Conservation (phyloP, 2,888 invertebrate genomes). For the Zygogramma bicolorata region DNA sequence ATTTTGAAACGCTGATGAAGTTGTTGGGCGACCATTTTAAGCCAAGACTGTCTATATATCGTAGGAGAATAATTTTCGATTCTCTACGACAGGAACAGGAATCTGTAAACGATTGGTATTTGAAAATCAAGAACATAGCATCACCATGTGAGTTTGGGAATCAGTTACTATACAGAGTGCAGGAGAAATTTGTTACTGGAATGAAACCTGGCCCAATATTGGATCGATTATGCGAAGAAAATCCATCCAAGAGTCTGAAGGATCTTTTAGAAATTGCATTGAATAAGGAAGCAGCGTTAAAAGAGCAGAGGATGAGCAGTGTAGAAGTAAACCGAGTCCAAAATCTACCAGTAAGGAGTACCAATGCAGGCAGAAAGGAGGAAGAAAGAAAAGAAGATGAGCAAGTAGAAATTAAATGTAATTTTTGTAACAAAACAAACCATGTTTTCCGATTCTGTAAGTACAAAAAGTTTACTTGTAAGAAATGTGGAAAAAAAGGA, state of each 20-base stretch:
- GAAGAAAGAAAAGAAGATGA: background rate
- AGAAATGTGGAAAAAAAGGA: slow-evolving; percentile 8
- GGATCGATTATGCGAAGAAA: background rate
- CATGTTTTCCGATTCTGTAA: slow-evolving; percentile 17
- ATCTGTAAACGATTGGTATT: slow-evolving; percentile 24
- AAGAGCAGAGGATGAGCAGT: too few relatives aligned
- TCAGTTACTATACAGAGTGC: slow-evolving; percentile 6
- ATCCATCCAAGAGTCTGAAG: background rate
- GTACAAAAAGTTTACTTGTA: slow-evolving; percentile 13
- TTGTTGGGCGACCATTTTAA: too few relatives aligned
- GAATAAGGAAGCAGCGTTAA: too few relatives aligned
- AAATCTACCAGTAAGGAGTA: background rate
- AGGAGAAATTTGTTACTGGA: slow-evolving; percentile 23
- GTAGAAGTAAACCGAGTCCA: background rate
- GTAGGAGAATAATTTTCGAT: slow-evolving; percentile 11
- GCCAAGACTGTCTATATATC: slow-evolving; percentile 14
- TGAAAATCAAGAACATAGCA: slow-evolving; percentile 22
- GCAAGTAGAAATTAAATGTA: background rate
- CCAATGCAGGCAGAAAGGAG: background rate
- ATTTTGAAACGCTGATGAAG: background rate
- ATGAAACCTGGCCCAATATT: slow-evolving; percentile 1
- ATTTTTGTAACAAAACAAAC: slow-evolving; percentile 16
- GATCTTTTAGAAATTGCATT: too few relatives aligned
- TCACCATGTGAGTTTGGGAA: slow-evolving; percentile 20
- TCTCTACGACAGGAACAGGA: background rate